These are phyloP conservation scores for Xestia c-nigrum DNA, from an alignment of 2,888 invertebrate genomes.

Conservation along the genomic window DNA sequence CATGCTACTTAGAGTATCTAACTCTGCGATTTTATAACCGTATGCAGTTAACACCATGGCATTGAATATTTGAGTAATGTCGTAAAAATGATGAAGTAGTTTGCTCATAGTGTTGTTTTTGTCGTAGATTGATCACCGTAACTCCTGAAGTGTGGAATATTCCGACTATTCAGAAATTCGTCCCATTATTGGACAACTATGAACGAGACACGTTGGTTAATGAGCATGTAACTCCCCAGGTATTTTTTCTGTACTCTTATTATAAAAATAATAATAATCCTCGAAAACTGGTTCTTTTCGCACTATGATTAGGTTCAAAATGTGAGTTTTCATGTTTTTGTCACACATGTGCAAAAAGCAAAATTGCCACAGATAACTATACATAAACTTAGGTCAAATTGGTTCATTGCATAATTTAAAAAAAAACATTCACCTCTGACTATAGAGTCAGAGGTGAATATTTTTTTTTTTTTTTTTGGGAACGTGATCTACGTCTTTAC, in stretches of 20 bases:
- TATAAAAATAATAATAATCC: no score
- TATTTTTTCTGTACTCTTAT: slow-evolving; percentile 56
- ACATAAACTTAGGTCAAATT: no score
- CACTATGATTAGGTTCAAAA: no score
- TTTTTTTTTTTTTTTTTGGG: no score
- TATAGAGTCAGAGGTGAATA: no score
- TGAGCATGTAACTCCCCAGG: slow-evolving; percentile 94
- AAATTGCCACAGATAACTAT: no score
- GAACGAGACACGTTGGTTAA: slow-evolving; percentile 93
- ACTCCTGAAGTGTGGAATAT: slow-evolving; percentile 92
- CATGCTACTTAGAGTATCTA: background rate
- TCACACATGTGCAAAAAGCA: no score
- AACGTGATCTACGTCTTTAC: no score
- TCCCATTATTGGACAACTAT: slow-evolving; percentile 96
- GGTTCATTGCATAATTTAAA: no score
- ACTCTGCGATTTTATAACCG: background rate
- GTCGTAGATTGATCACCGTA: slow-evolving; percentile 92
- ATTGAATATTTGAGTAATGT: slow-evolving; percentile 20
- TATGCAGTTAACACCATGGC: background rate
- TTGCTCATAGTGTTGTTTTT: slow-evolving; percentile 43
- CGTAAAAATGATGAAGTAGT: slow-evolving; percentile 17
- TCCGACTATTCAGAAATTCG: slow-evolving; percentile 93
- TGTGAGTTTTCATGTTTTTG: no score
- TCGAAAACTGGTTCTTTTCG: no score
- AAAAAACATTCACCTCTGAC: no score